Evolutionary conservation across 2,113 vertebrate species (phyloP).

Genomic region (Terrapene triunguis): DNA sequence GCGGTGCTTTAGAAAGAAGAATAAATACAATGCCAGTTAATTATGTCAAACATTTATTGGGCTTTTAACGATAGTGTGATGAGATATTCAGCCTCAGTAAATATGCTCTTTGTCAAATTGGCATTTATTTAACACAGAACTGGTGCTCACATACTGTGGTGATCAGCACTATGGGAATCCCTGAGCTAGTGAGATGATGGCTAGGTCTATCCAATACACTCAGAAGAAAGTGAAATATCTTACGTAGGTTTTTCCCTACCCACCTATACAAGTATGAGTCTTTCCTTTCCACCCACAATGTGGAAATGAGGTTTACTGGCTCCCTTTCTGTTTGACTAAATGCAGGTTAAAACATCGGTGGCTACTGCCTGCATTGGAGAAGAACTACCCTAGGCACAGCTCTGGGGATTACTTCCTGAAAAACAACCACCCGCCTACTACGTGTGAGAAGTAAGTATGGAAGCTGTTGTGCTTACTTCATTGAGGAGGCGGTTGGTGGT

Average conservation of each 20-base stretch:
- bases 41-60: neutral
- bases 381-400: neutral
- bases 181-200: neutral
- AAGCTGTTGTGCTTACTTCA: neutral
- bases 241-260: neutral
- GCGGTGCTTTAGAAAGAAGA: neutral
- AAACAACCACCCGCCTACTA: conserved; percentile 61
- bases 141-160: neutral
- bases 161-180: neutral
- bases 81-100: neutral
- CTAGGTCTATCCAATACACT: neutral
- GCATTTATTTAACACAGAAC: neutral
- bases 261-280: neutral
- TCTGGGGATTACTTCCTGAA: conserved; percentile 67
- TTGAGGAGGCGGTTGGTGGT: neutral
- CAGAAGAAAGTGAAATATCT: neutral
- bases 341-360: conserved; percentile 10
- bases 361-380: neutral
- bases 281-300: neutral
- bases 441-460: neutral
- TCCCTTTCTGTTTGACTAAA: conserved; percentile 56
- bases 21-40: neutral
- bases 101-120: neutral
- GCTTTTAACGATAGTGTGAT: neutral
- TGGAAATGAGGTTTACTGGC: neutral